Percentiles rank a stretch among this genome's conserved stretches.
Evolutionary conservation across 2,888 invertebrate genomes (phyloP).

Genomic region (Sarcophaga caerulescens): DNA sequence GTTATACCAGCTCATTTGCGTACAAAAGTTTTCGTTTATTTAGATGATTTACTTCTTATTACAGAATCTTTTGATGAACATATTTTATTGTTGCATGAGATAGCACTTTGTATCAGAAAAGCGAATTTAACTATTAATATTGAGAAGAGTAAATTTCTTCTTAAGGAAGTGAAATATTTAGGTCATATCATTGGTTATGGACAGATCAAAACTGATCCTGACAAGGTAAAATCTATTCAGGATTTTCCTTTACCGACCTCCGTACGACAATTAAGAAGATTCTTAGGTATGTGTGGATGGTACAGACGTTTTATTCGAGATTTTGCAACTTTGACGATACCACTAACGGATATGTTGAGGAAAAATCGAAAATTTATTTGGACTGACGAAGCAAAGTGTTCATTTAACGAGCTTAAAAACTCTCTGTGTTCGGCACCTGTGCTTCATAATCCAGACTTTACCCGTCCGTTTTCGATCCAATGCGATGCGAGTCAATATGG

Average conservation of each 20-base stretch:
- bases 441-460: conserved; percentile 18
- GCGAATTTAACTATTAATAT: background rate
- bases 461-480: conserved; percentile 21
- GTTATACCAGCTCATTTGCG: background rate
- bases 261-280: conserved; percentile 41
- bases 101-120: conserved; percentile 1
- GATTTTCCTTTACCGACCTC: conserved; percentile 35
- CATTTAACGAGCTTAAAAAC: conserved; percentile 6
- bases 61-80: conserved; percentile 46
- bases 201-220: conserved; percentile 30
- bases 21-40: conserved; percentile 21
- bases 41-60: conserved; percentile 44
- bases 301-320: conserved; percentile 7
- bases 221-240: conserved; percentile 37
- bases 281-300: conserved; percentile 39
- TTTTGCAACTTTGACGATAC: background rate
- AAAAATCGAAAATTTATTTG: background rate
- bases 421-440: conserved; percentile 8
- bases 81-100: conserved; percentile 14
- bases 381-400: conserved; percentile 9
- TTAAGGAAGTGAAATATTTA: too few species aligned
- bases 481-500: conserved; percentile 22
- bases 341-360: background rate
- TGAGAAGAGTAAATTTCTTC: background rate
- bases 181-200: too few species aligned